Evolutionary conservation across 2,797 vertebrate species (phyloP), one percentile per base, ranked within the genome.

Genomic region (Acrocephalus scirpaceus): DNA sequence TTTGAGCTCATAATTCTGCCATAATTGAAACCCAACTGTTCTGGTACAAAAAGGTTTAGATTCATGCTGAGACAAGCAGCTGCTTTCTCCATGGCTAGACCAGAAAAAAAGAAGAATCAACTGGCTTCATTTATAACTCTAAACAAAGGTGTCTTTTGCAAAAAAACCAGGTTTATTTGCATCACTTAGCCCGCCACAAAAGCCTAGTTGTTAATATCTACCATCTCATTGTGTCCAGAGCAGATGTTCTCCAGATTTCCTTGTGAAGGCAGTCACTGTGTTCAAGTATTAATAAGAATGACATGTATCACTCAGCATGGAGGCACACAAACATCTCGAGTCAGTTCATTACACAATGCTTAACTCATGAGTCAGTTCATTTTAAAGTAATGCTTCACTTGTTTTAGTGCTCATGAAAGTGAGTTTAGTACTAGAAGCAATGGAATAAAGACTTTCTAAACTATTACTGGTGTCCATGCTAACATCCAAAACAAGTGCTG

Each of bases 41-140:
- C 83, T 75, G 60, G 60, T 83, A 96, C 73, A 96, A 93, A 96
- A 89, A 83, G 67, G 78, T 91, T 95, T 69, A 94, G 81, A 96
- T 94, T 97, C 96, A 96, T 51, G 89, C 93, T 86, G 94, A 66
- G 91, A 95, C 69, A 93, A 95, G 93, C 94, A 96, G 92, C 84
- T 95, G 90, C 54, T 92, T 62, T 97, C 62, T 83, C 27, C 13
- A 88, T 58, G 53, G 48, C 73, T 73, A 80, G 62, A 95, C 61
- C 76, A 84, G 91, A 51, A 73, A 81, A 95, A 88, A 95, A 92
- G 54, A 77, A 93, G 53, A 93, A 92, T 95, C 90, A 96, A 84
- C 19, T 82, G 70, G 45, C 60, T 92, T 95, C 69, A 96, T 94
- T 96, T 93, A 61, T 72, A 93, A 95, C 58, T 83, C 48, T 53